phyloP scores from a whole-genome alignment of 2,888 invertebrate species.

The Papilio elwesi region DNA sequence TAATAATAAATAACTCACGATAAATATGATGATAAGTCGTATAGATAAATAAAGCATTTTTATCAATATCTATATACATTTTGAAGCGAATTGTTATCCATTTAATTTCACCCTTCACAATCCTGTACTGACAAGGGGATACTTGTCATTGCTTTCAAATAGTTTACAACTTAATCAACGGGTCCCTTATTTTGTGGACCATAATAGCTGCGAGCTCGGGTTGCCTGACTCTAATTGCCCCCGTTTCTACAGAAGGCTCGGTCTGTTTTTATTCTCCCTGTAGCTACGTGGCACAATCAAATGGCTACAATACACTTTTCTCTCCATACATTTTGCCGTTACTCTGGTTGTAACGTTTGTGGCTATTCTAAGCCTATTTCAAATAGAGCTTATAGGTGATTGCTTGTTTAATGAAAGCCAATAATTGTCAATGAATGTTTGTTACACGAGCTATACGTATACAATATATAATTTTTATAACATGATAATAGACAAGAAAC shows the following conservation, averaged over 20 bases:
- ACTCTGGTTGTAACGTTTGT: slow-evolving; percentile 5
- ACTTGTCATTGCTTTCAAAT: slow-evolving; percentile 39
- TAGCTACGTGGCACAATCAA: slow-evolving; percentile 34
- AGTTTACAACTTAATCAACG: slow-evolving; percentile 46
- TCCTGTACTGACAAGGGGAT: slow-evolving; percentile 26
- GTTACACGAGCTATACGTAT: no score
- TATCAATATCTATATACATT: slow-evolving; percentile 9
- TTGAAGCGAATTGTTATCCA: slow-evolving; percentile 17
- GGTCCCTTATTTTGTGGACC: slow-evolving; percentile 45
- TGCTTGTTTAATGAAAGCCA: background rate
- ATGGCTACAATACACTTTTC: slow-evolving; percentile 33
- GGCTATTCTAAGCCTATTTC: slow-evolving; percentile 8
- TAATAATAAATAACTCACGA: no score
- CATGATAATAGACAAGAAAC: no score
- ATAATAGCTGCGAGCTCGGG: slow-evolving; percentile 37
- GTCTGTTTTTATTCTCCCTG: slow-evolving; percentile 34
- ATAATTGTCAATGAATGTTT: background rate
- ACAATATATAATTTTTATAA: no score
- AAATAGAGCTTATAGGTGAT: background rate
- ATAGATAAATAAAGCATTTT: no score
- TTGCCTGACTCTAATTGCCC: slow-evolving; percentile 39
- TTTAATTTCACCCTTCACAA: slow-evolving; percentile 34
- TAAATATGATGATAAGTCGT: no score
- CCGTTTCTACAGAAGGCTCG: slow-evolving; percentile 36
- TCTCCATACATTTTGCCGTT: slow-evolving; percentile 13